Base-by-base conservation (phyloP, 2,888 invertebrate species). In the Proisotoma minuta region DNA sequence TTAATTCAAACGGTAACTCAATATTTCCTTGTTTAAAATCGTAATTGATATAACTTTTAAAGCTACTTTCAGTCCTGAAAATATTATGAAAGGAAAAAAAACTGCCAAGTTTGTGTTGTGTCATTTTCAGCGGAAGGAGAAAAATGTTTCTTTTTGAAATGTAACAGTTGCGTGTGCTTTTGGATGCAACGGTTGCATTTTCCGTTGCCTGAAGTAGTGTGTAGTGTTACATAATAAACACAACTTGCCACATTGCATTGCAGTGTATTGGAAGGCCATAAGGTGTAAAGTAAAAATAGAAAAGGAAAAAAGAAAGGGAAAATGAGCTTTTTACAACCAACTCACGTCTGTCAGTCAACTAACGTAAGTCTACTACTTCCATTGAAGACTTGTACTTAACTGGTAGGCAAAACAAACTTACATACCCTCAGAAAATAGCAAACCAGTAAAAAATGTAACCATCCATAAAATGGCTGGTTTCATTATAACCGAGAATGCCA, bases 281-380 rank as follows among this genome's bases (percentile, higher is more conserved):
- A 50, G 20, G 4, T 15, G 28, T 27, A n/a, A 28, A 28, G 29
- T 24, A 53, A 26, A 26, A 53, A 28, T 23, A 23, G 24, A 50
- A 50, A n/a, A n/a, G 43, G 3, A 43, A 43, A 20, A 15, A 43
- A 43, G 3, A 43, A 15, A 43, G 20, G 4, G 23, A 49, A 49
- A 5, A 49, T 23, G 47, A 10, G 20, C 47, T 47, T 49, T 49
- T 22, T 18, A 49, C 5, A 49, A 23, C 20, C 49, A 49, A 49
- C 49, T 49, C 49, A 49, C 49, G 49, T 49, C 49, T 49, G 49
- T 49, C 49, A 49, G 49, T 49, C 49, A 49, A 49, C 49, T 24
- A 23, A 24, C 20, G 15, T 34, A 8, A 15, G 34, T 48, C 48
- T n/a, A n/a, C n/a, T n/a, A n/a, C n/a, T n/a, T n/a, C n/a, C n/a